Percentiles rank a stretch among this genome's conserved stretches.
Evolutionary conservation across 2,888 invertebrate genomes (phyloP).

Genomic region (Malthinus seriepunctatus): DNA sequence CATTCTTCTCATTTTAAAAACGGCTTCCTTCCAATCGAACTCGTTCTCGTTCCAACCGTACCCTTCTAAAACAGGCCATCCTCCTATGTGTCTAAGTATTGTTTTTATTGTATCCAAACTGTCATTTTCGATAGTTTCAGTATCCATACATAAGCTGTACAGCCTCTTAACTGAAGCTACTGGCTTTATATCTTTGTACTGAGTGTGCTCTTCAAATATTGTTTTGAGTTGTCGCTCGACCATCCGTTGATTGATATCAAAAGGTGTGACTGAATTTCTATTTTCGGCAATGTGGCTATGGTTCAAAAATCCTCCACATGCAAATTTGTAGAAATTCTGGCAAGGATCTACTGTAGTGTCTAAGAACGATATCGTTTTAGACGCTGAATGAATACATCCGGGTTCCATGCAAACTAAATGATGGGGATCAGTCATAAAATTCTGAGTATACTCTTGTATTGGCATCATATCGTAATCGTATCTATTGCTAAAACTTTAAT

Average conservation of each 20-base stretch:
- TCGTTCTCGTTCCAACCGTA: constrained; percentile 63
- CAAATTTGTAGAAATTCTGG: constrained; percentile 80
- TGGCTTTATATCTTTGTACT: constrained; percentile 66
- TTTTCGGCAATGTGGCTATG: constrained; percentile 78
- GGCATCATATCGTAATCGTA: constrained; percentile 10
- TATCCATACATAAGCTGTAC: constrained; percentile 55
- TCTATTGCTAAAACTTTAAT: constrained; percentile 1
- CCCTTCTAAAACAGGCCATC: constrained; percentile 85
- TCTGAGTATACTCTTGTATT: constrained; percentile 5
- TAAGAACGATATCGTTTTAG: constrained; percentile 64
- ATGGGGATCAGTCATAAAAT: background rate
- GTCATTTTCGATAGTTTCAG: constrained; percentile 48
- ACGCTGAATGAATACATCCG: constrained; percentile 83
- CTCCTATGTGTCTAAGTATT: constrained; percentile 65
- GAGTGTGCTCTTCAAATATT: constrained; percentile 68
- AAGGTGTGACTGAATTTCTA: constrained; percentile 75
- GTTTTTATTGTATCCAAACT: constrained; percentile 63
- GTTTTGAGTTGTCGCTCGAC: constrained; percentile 72
- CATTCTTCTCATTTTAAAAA: constrained; percentile 23
- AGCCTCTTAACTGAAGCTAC: constrained; percentile 79
- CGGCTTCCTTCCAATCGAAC: constrained; percentile 31
- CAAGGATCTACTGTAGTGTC: constrained; percentile 71
- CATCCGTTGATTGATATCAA: constrained; percentile 74
- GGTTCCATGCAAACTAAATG: constrained; percentile 66
- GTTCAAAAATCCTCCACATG: constrained; percentile 70